A percentile compares a stretch with the other conserved stretches of the same genome.
These are phyloP conservation scores for Ascidia mentula DNA, from an alignment of 23 tunicate genomes.

Conservation along the genomic window DNA sequence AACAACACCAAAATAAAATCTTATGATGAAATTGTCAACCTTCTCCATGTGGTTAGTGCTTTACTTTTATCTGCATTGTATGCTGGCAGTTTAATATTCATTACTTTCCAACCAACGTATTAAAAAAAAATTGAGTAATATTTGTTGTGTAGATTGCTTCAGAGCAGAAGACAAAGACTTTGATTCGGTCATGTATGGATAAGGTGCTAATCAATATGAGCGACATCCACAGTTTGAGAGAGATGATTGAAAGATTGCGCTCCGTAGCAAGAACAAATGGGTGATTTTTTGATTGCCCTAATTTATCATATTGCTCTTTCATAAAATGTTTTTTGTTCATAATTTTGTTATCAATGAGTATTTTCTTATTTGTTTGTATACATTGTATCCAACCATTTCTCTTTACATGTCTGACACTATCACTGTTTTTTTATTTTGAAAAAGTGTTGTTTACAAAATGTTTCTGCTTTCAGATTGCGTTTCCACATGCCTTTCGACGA, in stretches of 20 bases:
- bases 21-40: slow-evolving; percentile 49
- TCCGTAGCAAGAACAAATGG: slow-evolving; percentile 86
- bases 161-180: slow-evolving; percentile 46
- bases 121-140: neutral
- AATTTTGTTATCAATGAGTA: too few species aligned
- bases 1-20: slow-evolving; percentile 7
- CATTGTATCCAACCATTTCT: too few species aligned
- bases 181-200: slow-evolving; percentile 65
- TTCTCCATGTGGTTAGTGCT: slow-evolving; percentile 61
- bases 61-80: too few species aligned
- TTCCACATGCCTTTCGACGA: slow-evolving; percentile 39
- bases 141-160: slow-evolving; percentile 41
- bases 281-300: slow-evolving; percentile 17
- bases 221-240: slow-evolving; percentile 59
- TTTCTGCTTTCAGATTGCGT: slow-evolving; percentile 38
- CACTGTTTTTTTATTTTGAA: too few species aligned
- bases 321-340: too few species aligned
- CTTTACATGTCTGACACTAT: too few species aligned
- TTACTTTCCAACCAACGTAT: too few species aligned
- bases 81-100: too few species aligned
- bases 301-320: too few species aligned
- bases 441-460: too few species aligned
- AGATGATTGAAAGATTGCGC: slow-evolving; percentile 64
- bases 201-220: slow-evolving; percentile 78
- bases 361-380: too few species aligned